Base-by-base conservation (phyloP, 1,140 invertebrate species). In the Drosophila mojavensis region DNA sequence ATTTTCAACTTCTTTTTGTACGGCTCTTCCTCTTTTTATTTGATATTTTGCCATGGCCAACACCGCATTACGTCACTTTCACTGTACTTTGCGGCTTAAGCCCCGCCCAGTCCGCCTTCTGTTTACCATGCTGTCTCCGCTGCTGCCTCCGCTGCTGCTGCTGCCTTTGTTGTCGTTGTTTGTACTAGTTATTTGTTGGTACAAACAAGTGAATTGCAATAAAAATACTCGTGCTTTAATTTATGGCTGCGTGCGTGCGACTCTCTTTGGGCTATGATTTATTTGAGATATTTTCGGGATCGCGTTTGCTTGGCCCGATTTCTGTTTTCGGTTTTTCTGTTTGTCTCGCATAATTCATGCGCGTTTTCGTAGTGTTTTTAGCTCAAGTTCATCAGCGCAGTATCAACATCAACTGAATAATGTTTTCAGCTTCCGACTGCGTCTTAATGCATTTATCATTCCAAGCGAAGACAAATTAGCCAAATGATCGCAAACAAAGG, bases 61-160 rank as follows among this genome's bases (percentile, higher is more conserved):
- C 61, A 48, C 50, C 67, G 58, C 63, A 89, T 88, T 84, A 89
- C 73, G 80, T 89, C 79, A 88, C 77, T 80, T 89, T 88, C 77
- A 89, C 84, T 80, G 67, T 79, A 86, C 79, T 86, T 86, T 81
- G 79, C 60, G 75, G 79, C 67, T 85, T 72, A 85, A 72, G 72
- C 56, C 63, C n/a, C 28, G 33, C 28, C 45, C 58, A 7, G 5
- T 1, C 11, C 28, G 15, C 56, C 13, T 1, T n/a, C 28, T 30
- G 59, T 39, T 47, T 43, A 47, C 28, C 61, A 41, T 54, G 65
- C 50, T 72, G 63, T 24, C 72, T 33, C 13, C 6, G 28, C 41
- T 76, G 33, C 5, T 60, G n/a, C 41, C 56, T 55, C 45, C 54
- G 48, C 17, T 50, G 15, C 36, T 54, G 48, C 28, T 69, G n/a